Evolutionary conservation across 2,888 invertebrate genomes (phyloP).

Genomic region (Sinodicranocentrus sp.): DNA sequence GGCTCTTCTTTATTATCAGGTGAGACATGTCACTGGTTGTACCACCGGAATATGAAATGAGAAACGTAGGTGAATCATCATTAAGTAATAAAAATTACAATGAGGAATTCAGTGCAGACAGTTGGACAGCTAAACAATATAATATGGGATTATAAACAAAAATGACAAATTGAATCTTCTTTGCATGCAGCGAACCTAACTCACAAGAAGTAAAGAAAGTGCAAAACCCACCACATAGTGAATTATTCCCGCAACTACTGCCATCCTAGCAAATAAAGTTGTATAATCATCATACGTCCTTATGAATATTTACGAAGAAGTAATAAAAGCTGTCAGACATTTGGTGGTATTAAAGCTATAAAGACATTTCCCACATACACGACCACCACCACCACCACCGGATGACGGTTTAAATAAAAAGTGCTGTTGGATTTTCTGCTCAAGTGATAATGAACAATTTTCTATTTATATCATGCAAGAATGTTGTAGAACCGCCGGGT

Average conservation of each 20-base stretch:
- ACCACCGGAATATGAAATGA: slow-evolving; percentile 7
- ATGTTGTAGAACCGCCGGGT: too few relatives aligned
- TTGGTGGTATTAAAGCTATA: background rate
- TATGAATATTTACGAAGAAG: slow-evolving; percentile 41
- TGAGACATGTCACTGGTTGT: background rate
- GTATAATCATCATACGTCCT: background rate
- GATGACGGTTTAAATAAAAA: too few relatives aligned
- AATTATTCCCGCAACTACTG: slow-evolving; percentile 24
- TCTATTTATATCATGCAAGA: too few relatives aligned
- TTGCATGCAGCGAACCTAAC: background rate
- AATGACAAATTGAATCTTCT: slow-evolving; percentile 65
- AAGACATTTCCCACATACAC: background rate
- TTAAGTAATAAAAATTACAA: slow-evolving; percentile 63
- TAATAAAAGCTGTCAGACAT: slow-evolving; percentile 40
- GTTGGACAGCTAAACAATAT: slow-evolving; percentile 60
- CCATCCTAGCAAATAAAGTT: background rate
- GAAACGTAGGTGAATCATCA: slow-evolving; percentile 24
- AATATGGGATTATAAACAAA: slow-evolving; percentile 66
- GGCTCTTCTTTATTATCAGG: background rate
- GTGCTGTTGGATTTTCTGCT: too few relatives aligned
- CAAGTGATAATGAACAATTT: too few relatives aligned
- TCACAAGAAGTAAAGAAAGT: background rate
- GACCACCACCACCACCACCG: background rate
- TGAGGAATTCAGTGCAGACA: slow-evolving; percentile 42
- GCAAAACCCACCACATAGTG: slow-evolving; percentile 7